Evolutionary conservation across 2,888 invertebrate species (phyloP).

Genomic region (Myopa tessellatipennis): DNA sequence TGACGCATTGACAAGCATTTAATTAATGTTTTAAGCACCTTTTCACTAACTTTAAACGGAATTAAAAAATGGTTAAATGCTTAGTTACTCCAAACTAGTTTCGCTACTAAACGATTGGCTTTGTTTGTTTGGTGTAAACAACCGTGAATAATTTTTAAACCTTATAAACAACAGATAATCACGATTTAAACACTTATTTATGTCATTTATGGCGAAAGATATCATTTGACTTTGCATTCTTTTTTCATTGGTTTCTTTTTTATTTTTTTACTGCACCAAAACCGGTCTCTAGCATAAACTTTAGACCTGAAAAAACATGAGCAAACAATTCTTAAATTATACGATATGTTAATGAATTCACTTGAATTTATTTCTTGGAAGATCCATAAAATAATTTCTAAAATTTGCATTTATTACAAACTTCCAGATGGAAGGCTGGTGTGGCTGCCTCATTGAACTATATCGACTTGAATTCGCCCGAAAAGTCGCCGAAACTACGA

Average conservation of each 20-base stretch:
- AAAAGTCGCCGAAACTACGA: slow-evolving; percentile 77
- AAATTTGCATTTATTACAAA: slow-evolving; percentile 11
- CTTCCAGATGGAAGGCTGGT: slow-evolving; percentile 74
- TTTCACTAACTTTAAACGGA: no score
- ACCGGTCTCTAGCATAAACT: background rate
- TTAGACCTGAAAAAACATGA: background rate
- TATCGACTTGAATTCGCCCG: slow-evolving; percentile 70
- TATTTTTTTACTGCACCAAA: background rate
- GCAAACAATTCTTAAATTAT: background rate
- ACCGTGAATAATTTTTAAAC: background rate
- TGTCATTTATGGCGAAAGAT: background rate
- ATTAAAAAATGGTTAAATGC: no score
- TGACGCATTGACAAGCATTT: no score
- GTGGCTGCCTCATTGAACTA: slow-evolving; percentile 79
- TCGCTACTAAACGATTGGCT: background rate
- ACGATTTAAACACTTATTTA: background rate
- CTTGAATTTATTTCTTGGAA: background rate
- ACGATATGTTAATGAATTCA: background rate
- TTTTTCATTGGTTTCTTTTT: background rate
- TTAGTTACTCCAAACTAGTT: background rate
- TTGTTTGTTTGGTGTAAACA: background rate
- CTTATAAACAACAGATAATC: background rate
- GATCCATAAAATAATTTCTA: background rate
- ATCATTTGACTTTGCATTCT: slow-evolving; percentile 1
- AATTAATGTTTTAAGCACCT: no score